phyloP scores from a whole-genome alignment of 2,797 vertebrate genomes.

The Threskiornis aethiopicus region DNA sequence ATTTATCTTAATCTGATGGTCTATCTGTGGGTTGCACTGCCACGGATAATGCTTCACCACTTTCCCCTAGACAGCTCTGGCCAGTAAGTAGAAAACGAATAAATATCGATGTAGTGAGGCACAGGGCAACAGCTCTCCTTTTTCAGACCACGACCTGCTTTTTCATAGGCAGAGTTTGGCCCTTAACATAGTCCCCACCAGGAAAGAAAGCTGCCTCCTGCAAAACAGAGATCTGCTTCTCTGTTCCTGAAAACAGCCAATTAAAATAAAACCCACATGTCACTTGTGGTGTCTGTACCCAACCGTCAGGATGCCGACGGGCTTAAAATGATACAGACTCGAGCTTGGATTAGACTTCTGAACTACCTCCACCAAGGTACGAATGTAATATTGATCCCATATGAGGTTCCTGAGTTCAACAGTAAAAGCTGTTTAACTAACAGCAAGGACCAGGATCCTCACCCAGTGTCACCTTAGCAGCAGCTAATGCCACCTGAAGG shows the following conservation, averaged over 20 bases:
- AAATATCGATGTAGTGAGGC: background rate
- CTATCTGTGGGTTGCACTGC: conserved; percentile 1
- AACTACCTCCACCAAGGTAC: background rate
- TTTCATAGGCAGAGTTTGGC: background rate
- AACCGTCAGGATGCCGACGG: background rate
- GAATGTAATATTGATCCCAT: background rate
- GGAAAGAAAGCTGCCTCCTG: background rate
- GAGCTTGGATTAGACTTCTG: background rate
- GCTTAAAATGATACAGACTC: background rate
- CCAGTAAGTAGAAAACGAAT: background rate
- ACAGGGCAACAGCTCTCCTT: background rate
- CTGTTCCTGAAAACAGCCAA: background rate
- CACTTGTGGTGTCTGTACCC: background rate
- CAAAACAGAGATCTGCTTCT: background rate
- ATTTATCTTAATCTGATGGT: conserved; percentile 70
- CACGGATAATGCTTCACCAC: background rate
- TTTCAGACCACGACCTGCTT: background rate
- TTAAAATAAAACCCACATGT: background rate
- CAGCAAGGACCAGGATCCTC: background rate
- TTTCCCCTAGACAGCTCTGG: background rate
- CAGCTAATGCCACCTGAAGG: background rate
- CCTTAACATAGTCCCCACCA: background rate
- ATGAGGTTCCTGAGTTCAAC: background rate
- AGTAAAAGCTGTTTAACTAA: background rate
- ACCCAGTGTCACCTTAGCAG: background rate